Evolutionary conservation across 2,797 vertebrate species (phyloP).

Genomic region (Malurus leucopterus): DNA sequence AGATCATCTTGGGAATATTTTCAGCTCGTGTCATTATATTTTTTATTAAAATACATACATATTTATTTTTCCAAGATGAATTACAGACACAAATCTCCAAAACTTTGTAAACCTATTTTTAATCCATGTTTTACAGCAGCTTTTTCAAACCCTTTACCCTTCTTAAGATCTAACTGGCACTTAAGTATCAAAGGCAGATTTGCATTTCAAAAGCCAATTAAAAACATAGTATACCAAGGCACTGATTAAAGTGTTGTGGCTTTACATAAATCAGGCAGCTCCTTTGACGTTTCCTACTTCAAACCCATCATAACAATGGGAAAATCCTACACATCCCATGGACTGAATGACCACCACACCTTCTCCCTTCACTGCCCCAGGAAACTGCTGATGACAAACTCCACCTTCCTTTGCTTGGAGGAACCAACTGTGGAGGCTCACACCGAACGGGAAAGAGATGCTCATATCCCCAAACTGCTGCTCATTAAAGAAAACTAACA

Average conservation of each 20-base stretch:
- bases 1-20: background rate
- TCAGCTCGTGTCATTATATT: background rate
- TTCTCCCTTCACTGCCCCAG: background rate
- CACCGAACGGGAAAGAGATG: rapidly evolving
- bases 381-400: background rate
- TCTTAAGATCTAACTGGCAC: background rate
- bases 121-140: background rate
- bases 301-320: background rate
- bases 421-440: background rate
- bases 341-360: background rate
- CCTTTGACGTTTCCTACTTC: background rate
- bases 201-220: slow-evolving; percentile 45
- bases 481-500: background rate
- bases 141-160: background rate
- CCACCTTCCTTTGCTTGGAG: background rate
- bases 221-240: background rate
- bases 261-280: slow-evolving; percentile 22
- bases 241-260: background rate
- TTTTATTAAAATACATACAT: background rate
- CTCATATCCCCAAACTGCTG: too few species aligned
- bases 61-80: background rate
- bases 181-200: slow-evolving; percentile 29
- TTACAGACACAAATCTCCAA: background rate
- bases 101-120: background rate
- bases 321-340: background rate